Conservation (phyloP, 1,140 invertebrate species). For the Drosophila ironensis region DNA sequence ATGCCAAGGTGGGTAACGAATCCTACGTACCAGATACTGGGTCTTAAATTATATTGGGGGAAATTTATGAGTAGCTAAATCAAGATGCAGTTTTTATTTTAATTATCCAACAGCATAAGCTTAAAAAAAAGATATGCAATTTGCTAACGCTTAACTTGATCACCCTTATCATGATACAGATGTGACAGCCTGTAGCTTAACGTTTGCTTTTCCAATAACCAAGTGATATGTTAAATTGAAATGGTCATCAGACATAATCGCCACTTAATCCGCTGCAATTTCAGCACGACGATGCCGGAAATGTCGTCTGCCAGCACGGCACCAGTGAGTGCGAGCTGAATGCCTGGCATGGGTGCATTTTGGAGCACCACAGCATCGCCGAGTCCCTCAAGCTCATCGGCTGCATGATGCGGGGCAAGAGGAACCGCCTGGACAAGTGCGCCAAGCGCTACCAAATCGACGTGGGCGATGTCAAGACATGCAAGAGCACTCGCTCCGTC, state of each 20-base stretch:
- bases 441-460: conserved; percentile 36
- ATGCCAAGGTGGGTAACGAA: conserved; percentile 40
- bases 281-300: conserved; percentile 14
- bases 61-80: no score
- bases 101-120: no score
- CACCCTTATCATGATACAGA: no score
- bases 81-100: no score
- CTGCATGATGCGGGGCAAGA: conserved; percentile 63
- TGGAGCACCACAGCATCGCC: conserved; percentile 55
- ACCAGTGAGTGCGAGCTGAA: conserved; percentile 68
- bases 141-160: no score
- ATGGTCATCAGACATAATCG: neutral
- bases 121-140: no score
- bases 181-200: neutral
- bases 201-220: neutral
- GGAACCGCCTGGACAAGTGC: conserved; percentile 48
- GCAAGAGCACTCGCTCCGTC: conserved; percentile 21
- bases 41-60: no score
- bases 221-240: neutral
- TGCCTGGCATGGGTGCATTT: conserved; percentile 75
- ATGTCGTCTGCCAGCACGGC: conserved; percentile 69
- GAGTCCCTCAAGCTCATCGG: conserved; percentile 62
- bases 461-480: conserved; percentile 43
- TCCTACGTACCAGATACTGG: no score
- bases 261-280: neutral